Percentiles rank a stretch among this genome's conserved stretches.
Evolutionary conservation across 2,797 vertebrate genomes (phyloP).

Genomic region (Sitta carolinensis): DNA sequence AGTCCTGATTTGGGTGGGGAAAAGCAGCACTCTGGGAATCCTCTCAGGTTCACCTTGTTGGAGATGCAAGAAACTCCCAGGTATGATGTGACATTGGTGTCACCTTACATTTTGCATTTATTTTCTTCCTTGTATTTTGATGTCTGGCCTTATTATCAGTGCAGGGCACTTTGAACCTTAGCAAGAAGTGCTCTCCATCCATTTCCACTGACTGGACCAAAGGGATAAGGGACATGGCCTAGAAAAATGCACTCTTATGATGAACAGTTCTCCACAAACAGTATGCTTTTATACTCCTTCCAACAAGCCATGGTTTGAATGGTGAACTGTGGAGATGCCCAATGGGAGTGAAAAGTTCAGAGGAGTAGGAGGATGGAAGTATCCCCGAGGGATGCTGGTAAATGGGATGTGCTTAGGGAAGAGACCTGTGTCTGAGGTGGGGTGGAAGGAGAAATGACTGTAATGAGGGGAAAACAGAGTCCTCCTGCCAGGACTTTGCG

Average conservation of each 20-base stretch:
- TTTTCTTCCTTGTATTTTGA: background rate
- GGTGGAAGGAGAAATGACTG: background rate
- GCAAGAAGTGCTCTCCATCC: background rate
- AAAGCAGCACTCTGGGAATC: background rate
- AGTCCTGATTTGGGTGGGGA: background rate
- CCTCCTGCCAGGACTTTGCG: background rate
- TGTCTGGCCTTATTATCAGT: background rate
- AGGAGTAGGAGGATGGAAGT: background rate
- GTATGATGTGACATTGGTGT: background rate
- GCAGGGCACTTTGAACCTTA: background rate
- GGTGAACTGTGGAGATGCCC: background rate
- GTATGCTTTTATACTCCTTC: background rate
- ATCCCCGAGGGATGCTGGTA: background rate
- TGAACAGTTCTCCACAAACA: background rate
- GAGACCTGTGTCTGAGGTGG: background rate
- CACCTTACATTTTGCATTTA: background rate
- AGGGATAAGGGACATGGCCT: fast-evolving
- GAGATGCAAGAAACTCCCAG: background rate
- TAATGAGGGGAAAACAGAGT: background rate
- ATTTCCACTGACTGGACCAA: background rate
- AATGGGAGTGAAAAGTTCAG: background rate
- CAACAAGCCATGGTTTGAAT: background rate
- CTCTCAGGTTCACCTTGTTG: background rate
- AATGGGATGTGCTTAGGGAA: background rate
- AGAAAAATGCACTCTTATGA: background rate